Evolutionary conservation across 1,140 invertebrate genomes (phyloP).

Genomic region (Gonioctena quinquepunctata): DNA sequence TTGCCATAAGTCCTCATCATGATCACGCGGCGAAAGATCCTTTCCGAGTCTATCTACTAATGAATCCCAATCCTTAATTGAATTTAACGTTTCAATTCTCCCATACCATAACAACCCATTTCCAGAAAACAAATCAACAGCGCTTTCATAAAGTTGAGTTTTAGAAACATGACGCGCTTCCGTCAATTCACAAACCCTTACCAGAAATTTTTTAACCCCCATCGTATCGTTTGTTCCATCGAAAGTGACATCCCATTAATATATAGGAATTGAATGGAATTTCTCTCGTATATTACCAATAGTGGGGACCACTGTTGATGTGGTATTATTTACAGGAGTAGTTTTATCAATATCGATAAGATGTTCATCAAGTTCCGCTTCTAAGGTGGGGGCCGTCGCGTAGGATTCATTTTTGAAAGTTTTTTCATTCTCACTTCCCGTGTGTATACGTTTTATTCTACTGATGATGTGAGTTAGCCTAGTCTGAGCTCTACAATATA

Average conservation of each 20-base stretch:
- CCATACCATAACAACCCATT: conserved; percentile 10
- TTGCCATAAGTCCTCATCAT: conserved; percentile 40
- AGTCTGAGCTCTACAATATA: not conserved
- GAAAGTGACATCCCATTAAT: not conserved
- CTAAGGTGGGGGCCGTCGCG: not conserved
- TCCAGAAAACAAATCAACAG: conserved; percentile 15
- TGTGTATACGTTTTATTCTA: not conserved
- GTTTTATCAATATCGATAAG: too few species aligned
- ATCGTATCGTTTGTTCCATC: not conserved
- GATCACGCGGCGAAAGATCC: conserved; percentile 41
- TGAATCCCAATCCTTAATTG: conserved; percentile 33
- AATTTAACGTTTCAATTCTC: conserved; percentile 21
- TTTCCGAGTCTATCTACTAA: conserved; percentile 24
- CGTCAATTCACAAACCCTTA: not conserved
- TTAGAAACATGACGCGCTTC: not conserved
- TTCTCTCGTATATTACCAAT: too few species aligned
- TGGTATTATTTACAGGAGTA: too few species aligned
- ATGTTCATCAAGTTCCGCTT: too few species aligned
- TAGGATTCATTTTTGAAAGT: not conserved
- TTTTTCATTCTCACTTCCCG: not conserved
- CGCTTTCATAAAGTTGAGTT: conserved; percentile 2
- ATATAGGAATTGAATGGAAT: too few species aligned
- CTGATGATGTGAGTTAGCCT: not conserved
- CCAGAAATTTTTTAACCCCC: conserved; percentile 11
- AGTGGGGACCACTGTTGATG: too few species aligned